Evolutionary conservation across 2,888 invertebrate species (phyloP).

Genomic region (Heliconius aoede): DNA sequence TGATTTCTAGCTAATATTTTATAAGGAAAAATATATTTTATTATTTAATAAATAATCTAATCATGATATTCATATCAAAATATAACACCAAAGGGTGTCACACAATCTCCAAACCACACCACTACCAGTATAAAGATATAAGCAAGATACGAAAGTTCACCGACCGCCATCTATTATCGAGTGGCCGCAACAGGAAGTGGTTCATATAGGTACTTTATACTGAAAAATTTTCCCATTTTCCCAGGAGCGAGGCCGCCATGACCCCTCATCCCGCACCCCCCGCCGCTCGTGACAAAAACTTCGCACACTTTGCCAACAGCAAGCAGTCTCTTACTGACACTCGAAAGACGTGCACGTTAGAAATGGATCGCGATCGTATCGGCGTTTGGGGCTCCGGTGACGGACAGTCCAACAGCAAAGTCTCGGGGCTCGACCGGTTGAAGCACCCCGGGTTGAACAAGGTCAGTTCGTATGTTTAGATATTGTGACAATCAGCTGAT

Average conservation of each 20-base stretch:
- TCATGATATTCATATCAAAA: neutral
- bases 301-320: conserved; percentile 56
- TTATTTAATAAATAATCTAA: neutral
- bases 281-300: conserved; percentile 72
- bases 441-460: conserved; percentile 88
- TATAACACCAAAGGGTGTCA: neutral
- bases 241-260: conserved; percentile 80
- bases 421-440: conserved; percentile 87
- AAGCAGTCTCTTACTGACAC: conserved; percentile 68
- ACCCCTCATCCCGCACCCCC: conserved; percentile 78
- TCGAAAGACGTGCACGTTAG: conserved; percentile 66
- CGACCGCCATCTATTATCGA: conserved; percentile 75
- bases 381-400: conserved; percentile 86
- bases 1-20: neutral
- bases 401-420: conserved; percentile 79
- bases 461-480: conserved; percentile 67
- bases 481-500: conserved; percentile 22
- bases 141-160: conserved; percentile 49
- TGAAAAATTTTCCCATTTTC: conserved; percentile 77
- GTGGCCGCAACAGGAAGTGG: conserved; percentile 62
- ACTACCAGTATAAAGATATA: conserved; percentile 27
- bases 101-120: neutral
- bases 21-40: neutral
- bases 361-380: conserved; percentile 85
- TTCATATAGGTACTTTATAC: conserved; percentile 63